Evolutionary conservation across 2,888 invertebrate species (phyloP).

Genomic region (Nyleta sp.): DNA sequence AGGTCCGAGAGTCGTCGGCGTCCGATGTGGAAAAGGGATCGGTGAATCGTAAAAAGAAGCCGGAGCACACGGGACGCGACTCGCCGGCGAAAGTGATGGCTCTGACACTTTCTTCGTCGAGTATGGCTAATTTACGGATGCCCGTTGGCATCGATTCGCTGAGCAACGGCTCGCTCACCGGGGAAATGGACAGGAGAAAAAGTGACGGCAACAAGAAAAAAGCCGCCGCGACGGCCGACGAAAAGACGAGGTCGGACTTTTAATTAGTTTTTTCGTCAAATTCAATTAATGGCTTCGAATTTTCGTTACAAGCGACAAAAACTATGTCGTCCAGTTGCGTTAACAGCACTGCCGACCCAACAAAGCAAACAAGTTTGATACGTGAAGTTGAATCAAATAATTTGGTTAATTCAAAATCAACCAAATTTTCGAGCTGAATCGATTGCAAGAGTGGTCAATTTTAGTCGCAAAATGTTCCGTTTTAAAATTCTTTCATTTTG

Average conservation of each 20-base stretch:
- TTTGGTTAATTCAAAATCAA: too few species aligned
- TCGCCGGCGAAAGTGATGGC: slow-evolving; percentile 67
- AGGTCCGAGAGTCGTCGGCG: slow-evolving; percentile 53
- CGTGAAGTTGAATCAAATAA: too few species aligned
- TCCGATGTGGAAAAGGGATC: slow-evolving; percentile 72
- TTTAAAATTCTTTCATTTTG: too few species aligned
- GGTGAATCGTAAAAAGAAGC: slow-evolving; percentile 67
- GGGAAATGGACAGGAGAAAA: slow-evolving; percentile 54
- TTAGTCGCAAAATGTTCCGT: too few species aligned
- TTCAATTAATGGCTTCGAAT: slow-evolving; percentile 32
- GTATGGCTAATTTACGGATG: slow-evolving; percentile 75
- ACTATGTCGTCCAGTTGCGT: background rate
- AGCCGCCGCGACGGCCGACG: slow-evolving; percentile 8
- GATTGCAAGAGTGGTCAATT: too few species aligned
- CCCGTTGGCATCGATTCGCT: slow-evolving; percentile 67
- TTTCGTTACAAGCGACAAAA: slow-evolving; percentile 25
- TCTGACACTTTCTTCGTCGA: slow-evolving; percentile 74
- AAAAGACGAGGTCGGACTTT: slow-evolving; percentile 51
- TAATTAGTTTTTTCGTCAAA: slow-evolving; percentile 52
- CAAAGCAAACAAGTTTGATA: too few species aligned
- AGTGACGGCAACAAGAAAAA: slow-evolving; percentile 47
- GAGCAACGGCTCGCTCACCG: slow-evolving; percentile 61
- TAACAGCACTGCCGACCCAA: too few species aligned
- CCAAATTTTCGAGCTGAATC: too few species aligned
- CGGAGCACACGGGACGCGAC: slow-evolving; percentile 67